Conservation (phyloP, 2,797 vertebrate genomes). For the Naso thynnoides region DNA sequence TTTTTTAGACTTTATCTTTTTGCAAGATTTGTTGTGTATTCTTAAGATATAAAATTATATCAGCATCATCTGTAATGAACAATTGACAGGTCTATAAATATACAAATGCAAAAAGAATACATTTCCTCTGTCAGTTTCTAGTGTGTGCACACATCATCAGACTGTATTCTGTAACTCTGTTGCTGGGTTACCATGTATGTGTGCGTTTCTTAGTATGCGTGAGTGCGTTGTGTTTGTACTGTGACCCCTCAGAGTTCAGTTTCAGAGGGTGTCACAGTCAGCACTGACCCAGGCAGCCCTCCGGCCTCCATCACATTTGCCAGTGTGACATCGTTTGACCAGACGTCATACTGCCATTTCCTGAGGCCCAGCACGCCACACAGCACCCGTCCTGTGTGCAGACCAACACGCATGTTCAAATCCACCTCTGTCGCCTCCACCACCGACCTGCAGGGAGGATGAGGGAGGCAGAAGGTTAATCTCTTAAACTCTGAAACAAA, state of each 20-base stretch:
- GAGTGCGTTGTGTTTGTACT: conserved; percentile 14
- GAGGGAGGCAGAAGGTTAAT: background rate
- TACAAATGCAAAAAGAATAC: background rate
- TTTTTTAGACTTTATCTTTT: background rate
- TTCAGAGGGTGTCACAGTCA: conserved; percentile 35
- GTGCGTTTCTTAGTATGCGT: conserved; percentile 6
- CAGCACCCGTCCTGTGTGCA: conserved; percentile 96
- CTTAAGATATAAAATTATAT: background rate
- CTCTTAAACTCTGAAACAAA: conserved; percentile 13
- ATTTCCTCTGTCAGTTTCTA: background rate
- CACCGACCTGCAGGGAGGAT: conserved; percentile 88
- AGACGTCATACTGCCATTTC: conserved; percentile 99
- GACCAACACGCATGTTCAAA: conserved; percentile 97
- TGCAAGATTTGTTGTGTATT: background rate
- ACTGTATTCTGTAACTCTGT: conserved; percentile 4
- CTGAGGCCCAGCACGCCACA: conserved; percentile 97
- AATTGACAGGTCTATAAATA: conserved; percentile 9
- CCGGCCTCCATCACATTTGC: conserved; percentile 99
- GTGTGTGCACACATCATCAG: conserved; percentile 5
- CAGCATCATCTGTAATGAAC: background rate
- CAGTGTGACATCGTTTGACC: conserved; percentile 99
- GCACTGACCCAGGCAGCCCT: conserved; percentile 94
- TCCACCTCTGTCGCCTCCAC: conserved; percentile 98
- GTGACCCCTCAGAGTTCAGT: conserved; percentile 7
- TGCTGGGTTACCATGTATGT: conserved; percentile 33